A percentile compares a stretch with the other conserved stretches of the same genome.
phyloP scores from a whole-genome alignment of 2,888 invertebrate species.

The Lydus trimaculatus region DNA sequence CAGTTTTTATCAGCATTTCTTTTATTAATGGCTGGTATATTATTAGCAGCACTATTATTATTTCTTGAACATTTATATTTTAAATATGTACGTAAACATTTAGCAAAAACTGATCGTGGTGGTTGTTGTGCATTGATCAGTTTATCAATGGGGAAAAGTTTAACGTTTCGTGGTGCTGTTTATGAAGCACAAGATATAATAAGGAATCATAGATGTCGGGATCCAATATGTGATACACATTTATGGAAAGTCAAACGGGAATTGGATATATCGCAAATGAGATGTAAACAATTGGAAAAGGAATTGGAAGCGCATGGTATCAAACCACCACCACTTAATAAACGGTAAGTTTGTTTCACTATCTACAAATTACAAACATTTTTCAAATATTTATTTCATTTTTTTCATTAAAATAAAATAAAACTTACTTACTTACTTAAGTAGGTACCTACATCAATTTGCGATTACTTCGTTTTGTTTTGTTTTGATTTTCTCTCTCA shows the following conservation, averaged over 20 bases:
- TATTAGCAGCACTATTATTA: conserved; percentile 86
- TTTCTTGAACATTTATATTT: conserved; percentile 95
- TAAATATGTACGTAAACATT: conserved; percentile 86
- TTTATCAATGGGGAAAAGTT: conserved; percentile 85
- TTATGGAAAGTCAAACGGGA: conserved; percentile 93
- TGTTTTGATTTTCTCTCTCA: no score
- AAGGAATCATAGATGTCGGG: conserved; percentile 76
- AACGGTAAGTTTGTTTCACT: conserved; percentile 65
- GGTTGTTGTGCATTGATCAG: conserved; percentile 95
- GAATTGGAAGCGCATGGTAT: conserved; percentile 85
- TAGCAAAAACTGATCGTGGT: conserved; percentile 87
- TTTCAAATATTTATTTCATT: no score
- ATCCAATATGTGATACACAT: conserved; percentile 81
- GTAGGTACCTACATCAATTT: no score
- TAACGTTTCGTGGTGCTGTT: conserved; percentile 83
- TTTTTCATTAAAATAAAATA: no score
- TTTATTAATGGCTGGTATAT: conserved; percentile 92
- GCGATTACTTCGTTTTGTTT: no score
- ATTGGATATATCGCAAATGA: conserved; percentile 83
- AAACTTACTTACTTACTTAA: no score
- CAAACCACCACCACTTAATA: conserved; percentile 77
- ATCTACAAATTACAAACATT: no score
- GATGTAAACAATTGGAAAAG: conserved; percentile 86
- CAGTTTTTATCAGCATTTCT: conserved; percentile 98
- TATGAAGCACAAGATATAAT: conserved; percentile 80